Percentiles rank a stretch among this genome's conserved stretches.
phyloP scores from a whole-genome alignment of 2,888 invertebrate species.

The Barypeithes pellucidus region DNA sequence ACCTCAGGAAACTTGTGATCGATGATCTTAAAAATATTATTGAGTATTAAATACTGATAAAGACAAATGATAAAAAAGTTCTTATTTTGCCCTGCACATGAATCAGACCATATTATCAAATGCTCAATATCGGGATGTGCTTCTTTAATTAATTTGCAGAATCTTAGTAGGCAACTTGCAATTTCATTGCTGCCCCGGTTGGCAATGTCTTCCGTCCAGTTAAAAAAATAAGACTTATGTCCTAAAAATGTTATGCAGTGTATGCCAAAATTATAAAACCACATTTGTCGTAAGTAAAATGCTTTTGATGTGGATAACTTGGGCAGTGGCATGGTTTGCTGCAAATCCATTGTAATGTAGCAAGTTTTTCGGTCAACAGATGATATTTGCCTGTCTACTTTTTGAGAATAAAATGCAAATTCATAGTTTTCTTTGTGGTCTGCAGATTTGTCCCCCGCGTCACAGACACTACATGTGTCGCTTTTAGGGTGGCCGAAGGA shows the following conservation, averaged over 20 bases:
- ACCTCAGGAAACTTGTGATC: slow-evolving; percentile 49
- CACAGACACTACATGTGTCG: slow-evolving; percentile 44
- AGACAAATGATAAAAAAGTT: slow-evolving; percentile 35
- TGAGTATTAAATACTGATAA: slow-evolving; percentile 35
- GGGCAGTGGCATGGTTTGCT: slow-evolving; percentile 57
- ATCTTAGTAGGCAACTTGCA: slow-evolving; percentile 32
- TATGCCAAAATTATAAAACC: slow-evolving; percentile 56
- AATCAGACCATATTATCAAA: slow-evolving; percentile 39
- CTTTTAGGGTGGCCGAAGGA: slow-evolving; percentile 37
- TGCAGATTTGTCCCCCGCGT: slow-evolving; percentile 23
- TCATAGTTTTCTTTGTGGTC: slow-evolving; percentile 43
- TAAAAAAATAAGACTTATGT: slow-evolving; percentile 26
- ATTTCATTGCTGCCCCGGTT: slow-evolving; percentile 27
- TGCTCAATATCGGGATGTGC: slow-evolving; percentile 8
- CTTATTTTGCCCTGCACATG: slow-evolving; percentile 28
- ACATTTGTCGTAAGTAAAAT: slow-evolving; percentile 57
- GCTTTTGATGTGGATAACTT: slow-evolving; percentile 55
- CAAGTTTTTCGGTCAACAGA: slow-evolving; percentile 2
- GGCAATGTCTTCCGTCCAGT: slow-evolving; percentile 59
- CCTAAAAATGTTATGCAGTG: slow-evolving; percentile 40
- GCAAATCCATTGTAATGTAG: slow-evolving; percentile 56
- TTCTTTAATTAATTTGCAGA: slow-evolving; percentile 33
- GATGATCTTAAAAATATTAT: slow-evolving; percentile 21
- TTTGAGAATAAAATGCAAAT: slow-evolving; percentile 43
- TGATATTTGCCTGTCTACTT: slow-evolving; percentile 30